phyloP scores from a whole-genome alignment of 2,797 vertebrate genomes.

The Agapornis canus region DNA sequence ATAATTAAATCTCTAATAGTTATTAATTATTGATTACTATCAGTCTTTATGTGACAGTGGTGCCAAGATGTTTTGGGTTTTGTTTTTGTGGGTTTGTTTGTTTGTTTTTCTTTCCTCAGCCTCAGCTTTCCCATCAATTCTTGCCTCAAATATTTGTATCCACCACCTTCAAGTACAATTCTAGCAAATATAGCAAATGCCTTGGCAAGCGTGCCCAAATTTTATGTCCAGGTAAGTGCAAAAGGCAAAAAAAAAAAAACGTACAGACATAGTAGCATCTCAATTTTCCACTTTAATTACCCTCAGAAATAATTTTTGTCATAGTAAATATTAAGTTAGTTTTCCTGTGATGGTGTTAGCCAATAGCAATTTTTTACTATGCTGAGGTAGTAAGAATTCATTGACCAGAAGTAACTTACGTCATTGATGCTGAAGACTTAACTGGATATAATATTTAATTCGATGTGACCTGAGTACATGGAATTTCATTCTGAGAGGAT shows the following conservation, averaged over 20 bases:
- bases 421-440: background rate
- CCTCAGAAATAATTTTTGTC: background rate
- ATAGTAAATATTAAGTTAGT: background rate
- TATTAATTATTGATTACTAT: background rate
- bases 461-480: background rate
- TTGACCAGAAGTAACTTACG: background rate
- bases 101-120: conserved; percentile 71
- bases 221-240: conserved; percentile 92
- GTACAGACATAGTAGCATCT: background rate
- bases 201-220: conserved; percentile 92
- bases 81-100: background rate
- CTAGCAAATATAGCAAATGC: conserved; percentile 92
- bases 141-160: conserved; percentile 94
- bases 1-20: background rate
- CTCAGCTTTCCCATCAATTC: conserved; percentile 92
- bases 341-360: background rate
- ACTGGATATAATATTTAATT: background rate
- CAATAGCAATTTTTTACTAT: background rate
- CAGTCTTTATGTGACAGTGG: background rate
- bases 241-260: background rate
- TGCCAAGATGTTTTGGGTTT: background rate
- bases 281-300: background rate
- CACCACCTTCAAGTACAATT: conserved; percentile 89
- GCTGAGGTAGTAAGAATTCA: background rate
- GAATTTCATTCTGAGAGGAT: background rate